Evolutionary conservation across 2,113 vertebrate genomes (phyloP), one percentile per base, ranked within the genome.

Genomic region (Reinhardtius hippoglossoides): DNA sequence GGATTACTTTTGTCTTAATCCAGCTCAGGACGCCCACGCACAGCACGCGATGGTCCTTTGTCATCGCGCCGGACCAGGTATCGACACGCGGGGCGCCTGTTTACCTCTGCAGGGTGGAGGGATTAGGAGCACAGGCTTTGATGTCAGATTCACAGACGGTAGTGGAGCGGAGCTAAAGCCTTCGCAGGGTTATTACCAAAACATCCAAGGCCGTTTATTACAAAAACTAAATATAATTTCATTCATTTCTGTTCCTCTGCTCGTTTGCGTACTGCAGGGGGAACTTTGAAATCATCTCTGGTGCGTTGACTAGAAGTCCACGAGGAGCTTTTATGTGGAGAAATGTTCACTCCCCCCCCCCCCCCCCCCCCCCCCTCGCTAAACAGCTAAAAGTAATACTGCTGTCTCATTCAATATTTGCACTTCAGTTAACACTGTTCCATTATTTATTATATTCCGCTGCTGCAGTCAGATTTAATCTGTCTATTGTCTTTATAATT

Each of bases 1-100:
- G 83, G 90, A 93, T 94, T 91, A 92, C 75, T 87, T 31, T 81
- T 87, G 75, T 88, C 89, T 82, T 91, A 92, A 94, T 92, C 89
- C 90, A 74, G 87, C 87, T 91, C 80, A 70, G 58, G 77, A 68
- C 69, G 74, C 78, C 87, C 83, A 74, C 58, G 60, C 81, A 42
- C 78, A 72, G 86, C 83, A 67, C 2, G 50, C 54, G 18, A 31
- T 48, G 59, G 71, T 68, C 56, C 54, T 76, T 57, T 70, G 10
- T 82, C 87, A 71, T 81, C 69, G 27, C 55, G 71, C 20, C 64
- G 44, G 82, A 54, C 79, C 84, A 89, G 85, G 88, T 89, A 87
- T 88, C 50, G 64, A 82, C 87, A 77, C 71, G 21, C 55, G 13
- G 71, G 71, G 65, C 66, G 31, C 71, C 60, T 81, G 84, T 90